phyloP scores from a whole-genome alignment of 2,888 invertebrate species.

The Chrysomela aeneicollis region DNA sequence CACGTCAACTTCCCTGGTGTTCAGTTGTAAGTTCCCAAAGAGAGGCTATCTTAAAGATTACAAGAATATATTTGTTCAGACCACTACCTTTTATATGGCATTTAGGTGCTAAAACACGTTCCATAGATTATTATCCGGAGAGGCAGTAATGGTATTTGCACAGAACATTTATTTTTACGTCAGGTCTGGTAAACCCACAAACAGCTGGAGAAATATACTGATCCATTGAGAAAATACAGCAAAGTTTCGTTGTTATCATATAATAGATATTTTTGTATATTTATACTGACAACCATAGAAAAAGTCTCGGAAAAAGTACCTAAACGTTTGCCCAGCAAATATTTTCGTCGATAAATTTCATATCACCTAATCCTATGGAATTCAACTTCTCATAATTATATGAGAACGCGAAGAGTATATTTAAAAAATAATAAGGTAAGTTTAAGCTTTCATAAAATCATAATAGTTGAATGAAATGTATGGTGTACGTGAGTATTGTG shows the following conservation, averaged over 20 bases:
- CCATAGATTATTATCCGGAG: neutral
- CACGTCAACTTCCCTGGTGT: neutral
- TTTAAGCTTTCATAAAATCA: too few species aligned
- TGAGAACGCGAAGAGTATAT: too few species aligned
- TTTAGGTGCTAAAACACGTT: slow-evolving; percentile 7
- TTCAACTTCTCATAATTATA: too few species aligned
- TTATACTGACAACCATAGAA: too few species aligned
- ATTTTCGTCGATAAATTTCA: too few species aligned
- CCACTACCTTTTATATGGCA: slow-evolving; percentile 5
- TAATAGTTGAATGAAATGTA: too few species aligned
- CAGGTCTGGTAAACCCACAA: slow-evolving; percentile 1
- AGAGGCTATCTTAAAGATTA: neutral
- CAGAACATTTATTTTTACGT: neutral
- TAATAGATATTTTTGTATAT: too few species aligned
- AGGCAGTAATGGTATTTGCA: slow-evolving; percentile 4
- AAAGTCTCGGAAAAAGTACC: too few species aligned
- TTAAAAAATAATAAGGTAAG: too few species aligned
- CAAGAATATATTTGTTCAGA: neutral
- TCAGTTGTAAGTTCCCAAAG: neutral
- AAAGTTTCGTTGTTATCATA: neutral
- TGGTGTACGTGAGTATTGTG: too few species aligned
- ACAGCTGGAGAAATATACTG: slow-evolving; percentile 5
- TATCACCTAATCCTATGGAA: too few species aligned
- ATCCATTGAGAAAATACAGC: neutral
- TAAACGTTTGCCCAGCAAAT: too few species aligned